phyloP scores from a whole-genome alignment of 2,113 vertebrate species.

The Semnornis frantzii region DNA sequence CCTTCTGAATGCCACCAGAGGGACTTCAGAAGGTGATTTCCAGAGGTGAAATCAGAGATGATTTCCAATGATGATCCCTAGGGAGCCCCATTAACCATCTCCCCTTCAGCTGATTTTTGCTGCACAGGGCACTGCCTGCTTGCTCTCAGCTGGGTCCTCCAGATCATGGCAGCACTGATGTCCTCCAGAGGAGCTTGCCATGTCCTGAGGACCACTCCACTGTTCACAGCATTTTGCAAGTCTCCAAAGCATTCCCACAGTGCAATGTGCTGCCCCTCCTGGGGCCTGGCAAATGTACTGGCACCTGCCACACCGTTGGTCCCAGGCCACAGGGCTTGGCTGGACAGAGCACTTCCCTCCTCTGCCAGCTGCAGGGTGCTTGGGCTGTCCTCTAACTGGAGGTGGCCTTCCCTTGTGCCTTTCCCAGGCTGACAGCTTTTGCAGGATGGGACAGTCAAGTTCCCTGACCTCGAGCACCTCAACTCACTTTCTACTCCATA shows the following conservation, averaged over 20 bases:
- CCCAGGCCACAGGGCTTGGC: neutral
- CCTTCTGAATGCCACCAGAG: neutral
- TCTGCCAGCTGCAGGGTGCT: neutral
- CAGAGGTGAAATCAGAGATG: neutral
- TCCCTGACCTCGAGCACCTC: neutral
- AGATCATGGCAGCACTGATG: neutral
- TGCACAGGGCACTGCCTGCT: neutral
- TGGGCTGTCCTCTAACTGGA: neutral
- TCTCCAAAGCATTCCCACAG: neutral
- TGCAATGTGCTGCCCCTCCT: neutral
- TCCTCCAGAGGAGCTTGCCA: neutral
- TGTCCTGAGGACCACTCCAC: neutral
- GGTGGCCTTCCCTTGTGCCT: neutral
- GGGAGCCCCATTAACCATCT: neutral
- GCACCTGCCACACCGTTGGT: rapidly evolving
- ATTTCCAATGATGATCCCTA: neutral
- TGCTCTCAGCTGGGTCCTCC: neutral
- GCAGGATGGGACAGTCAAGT: neutral
- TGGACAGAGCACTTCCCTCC: neutral
- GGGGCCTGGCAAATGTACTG: neutral
- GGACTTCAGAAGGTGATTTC: neutral
- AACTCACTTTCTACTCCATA: neutral
- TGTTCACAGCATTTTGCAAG: neutral
- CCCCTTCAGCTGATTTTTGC: neutral
- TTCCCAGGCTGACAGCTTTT: neutral